Evolutionary conservation across 2,888 invertebrate genomes (phyloP).

Genomic region (Antheraea yamamai): DNA sequence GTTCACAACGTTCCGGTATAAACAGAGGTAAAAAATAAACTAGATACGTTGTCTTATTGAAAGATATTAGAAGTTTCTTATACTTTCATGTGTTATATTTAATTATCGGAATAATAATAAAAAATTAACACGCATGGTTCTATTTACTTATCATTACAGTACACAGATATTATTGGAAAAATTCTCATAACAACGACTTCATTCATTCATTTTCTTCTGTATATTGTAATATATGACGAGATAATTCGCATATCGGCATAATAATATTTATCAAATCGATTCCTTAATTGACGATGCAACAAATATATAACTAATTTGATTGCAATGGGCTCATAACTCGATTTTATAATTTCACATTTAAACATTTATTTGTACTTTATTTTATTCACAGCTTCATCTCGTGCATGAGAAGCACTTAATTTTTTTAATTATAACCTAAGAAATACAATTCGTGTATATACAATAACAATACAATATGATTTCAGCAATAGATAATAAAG

Average conservation of each 20-base stretch:
- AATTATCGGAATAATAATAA: too few species aligned
- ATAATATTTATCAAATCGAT: conserved; percentile 7
- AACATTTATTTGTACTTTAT: conserved; percentile 10
- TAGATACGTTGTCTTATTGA: too few species aligned
- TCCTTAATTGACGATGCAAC: conserved; percentile 4
- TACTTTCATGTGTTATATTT: neutral
- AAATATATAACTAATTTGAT: conserved; percentile 4
- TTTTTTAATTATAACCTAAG: neutral
- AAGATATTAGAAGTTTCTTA: too few species aligned
- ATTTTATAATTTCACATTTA: neutral
- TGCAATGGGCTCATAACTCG: conserved; percentile 5
- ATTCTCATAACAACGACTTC: neutral
- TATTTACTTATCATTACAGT: neutral
- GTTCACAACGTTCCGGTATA: neutral
- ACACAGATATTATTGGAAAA: neutral
- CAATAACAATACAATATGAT: neutral
- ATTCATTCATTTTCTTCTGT: neutral
- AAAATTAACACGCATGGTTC: neutral
- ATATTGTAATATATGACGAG: neutral
- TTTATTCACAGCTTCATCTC: neutral
- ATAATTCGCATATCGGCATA: conserved; percentile 4
- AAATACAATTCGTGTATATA: neutral
- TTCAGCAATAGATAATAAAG: neutral
- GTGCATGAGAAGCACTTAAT: conserved; percentile 7
- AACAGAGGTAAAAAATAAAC: neutral